phyloP scores from a whole-genome alignment of 1,140 invertebrate genomes.

The Ylistrum balloti region DNA sequence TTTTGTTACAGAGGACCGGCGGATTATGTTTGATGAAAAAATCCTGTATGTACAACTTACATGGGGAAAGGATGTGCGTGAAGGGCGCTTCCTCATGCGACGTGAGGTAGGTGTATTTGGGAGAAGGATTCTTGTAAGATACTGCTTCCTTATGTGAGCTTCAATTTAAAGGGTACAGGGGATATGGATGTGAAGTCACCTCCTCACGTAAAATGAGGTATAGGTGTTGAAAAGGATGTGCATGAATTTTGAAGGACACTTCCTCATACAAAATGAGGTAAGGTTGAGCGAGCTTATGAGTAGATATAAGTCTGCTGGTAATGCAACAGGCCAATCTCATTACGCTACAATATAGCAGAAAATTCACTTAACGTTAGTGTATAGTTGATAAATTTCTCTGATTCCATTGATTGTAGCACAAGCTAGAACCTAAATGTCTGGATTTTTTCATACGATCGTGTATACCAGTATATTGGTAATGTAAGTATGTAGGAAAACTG shows the following conservation, averaged over 20 bases:
- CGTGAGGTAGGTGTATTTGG: constrained; percentile 88
- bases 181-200: too few relatives aligned
- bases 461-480: too few relatives aligned
- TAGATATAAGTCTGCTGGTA: too few relatives aligned
- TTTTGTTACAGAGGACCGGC: constrained; percentile 90
- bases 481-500: too few relatives aligned
- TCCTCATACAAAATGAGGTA: too few relatives aligned
- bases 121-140: too few relatives aligned
- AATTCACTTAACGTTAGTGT: neutral
- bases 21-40: constrained; percentile 94
- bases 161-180: too few relatives aligned
- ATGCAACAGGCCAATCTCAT: neutral
- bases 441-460: neutral
- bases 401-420: neutral
- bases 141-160: too few relatives aligned
- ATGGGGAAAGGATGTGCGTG: constrained; percentile 99
- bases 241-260: too few relatives aligned
- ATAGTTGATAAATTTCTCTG: neutral
- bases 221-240: too few relatives aligned
- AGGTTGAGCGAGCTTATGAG: too few relatives aligned
- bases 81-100: constrained; percentile 97
- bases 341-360: neutral
- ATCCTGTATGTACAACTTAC: constrained; percentile 98
- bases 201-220: too few relatives aligned
- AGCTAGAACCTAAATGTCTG: neutral